Base-by-base conservation (phyloP, 2,113 vertebrate genomes). In the Melanerpes formicivorus region DNA sequence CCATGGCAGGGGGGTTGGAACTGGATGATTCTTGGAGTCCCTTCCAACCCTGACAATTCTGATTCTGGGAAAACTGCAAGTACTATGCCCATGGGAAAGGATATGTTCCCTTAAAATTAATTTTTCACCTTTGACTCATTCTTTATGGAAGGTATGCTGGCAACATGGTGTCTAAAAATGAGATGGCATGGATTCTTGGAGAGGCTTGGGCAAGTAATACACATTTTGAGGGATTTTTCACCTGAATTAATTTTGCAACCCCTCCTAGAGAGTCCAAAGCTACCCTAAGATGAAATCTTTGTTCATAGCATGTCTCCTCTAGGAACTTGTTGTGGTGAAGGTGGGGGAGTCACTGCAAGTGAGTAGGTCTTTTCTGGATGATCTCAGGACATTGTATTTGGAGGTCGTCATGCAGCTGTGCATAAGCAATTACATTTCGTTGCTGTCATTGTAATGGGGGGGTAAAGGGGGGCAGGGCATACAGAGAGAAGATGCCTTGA, bases 21-120 rank as follows among this genome's bases (percentile, higher is more conserved):
- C 42, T 44, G 42, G 42, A 15, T 44, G 42, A 14, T 44, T 11
- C 42, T 44, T 44, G 42, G 4, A 4, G 42, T 44, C 42, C 42
- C 16, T 42, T 12, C 5, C 11, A n/a, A n/a, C n/a, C n/a, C n/a
- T n/a, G n/a, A n/a, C n/a, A n/a, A n/a, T n/a, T n/a, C n/a, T n/a
- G n/a, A 42, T 42, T 42, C 42, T 42, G 42, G 42, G 42, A 42
- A 42, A 42, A 42, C 40, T 14, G 18, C 0, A 0, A 65, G 15
- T 60, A 19, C 29, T 58, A 3, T 73, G 18, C 27, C 50, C 56
- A 0, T 32, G 29, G 18, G 23, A 84, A 80, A 65, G 48, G 5
- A 60, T 77, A 44, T 4, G 0, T 6, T 72, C 12, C 23, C 50
- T 82, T 71, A 42, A 30, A 88, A 87, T 14, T 80, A 37, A 34